Percentiles rank a stretch among this genome's conserved stretches.
phyloP scores from a whole-genome alignment of 2,888 invertebrate species.

The Apotomis turbidana region DNA sequence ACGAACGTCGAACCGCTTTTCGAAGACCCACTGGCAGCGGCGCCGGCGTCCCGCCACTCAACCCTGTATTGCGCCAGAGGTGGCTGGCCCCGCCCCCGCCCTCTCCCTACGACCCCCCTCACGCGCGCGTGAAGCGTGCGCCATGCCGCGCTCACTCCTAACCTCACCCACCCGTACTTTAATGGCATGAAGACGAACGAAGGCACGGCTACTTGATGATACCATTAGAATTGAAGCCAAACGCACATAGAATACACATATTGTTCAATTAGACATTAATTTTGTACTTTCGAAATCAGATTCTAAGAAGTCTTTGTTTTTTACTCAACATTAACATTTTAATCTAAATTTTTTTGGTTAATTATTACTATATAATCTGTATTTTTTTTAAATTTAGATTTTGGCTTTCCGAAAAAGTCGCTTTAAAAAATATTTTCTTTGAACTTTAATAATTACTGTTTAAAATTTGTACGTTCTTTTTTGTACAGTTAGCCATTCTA shows the following conservation, averaged over 20 bases:
- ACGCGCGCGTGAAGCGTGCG: slow-evolving; percentile 35
- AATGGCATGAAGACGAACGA: slow-evolving; percentile 78
- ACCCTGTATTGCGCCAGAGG: slow-evolving; percentile 72
- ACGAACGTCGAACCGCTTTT: slow-evolving; percentile 80
- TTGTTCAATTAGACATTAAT: slow-evolving; percentile 77
- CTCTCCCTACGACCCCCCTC: slow-evolving; percentile 32
- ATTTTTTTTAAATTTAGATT: slow-evolving; percentile 75
- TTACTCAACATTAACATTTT: slow-evolving; percentile 78
- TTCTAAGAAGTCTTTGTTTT: slow-evolving; percentile 82
- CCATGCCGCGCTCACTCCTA: slow-evolving; percentile 40
- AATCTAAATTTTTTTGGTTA: slow-evolving; percentile 64
- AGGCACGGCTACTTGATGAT: slow-evolving; percentile 75
- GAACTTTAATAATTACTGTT: slow-evolving; percentile 74
- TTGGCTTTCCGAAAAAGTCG: slow-evolving; percentile 83
- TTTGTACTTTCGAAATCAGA: slow-evolving; percentile 84
- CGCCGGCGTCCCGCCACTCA: slow-evolving; percentile 58
- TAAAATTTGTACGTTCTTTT: slow-evolving; percentile 83
- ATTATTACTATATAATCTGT: slow-evolving; percentile 81
- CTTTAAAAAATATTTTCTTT: slow-evolving; percentile 83
- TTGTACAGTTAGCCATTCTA: slow-evolving; percentile 83
- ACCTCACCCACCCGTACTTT: slow-evolving; percentile 48
- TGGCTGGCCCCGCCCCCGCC: slow-evolving; percentile 47
- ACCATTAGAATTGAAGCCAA: slow-evolving; percentile 74
- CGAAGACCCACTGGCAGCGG: slow-evolving; percentile 71
- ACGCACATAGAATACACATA: slow-evolving; percentile 78